These are phyloP conservation scores for Ailuropoda melanoleuca DNA, from an alignment of 2,113 vertebrate species.

Conservation along the genomic window DNA sequence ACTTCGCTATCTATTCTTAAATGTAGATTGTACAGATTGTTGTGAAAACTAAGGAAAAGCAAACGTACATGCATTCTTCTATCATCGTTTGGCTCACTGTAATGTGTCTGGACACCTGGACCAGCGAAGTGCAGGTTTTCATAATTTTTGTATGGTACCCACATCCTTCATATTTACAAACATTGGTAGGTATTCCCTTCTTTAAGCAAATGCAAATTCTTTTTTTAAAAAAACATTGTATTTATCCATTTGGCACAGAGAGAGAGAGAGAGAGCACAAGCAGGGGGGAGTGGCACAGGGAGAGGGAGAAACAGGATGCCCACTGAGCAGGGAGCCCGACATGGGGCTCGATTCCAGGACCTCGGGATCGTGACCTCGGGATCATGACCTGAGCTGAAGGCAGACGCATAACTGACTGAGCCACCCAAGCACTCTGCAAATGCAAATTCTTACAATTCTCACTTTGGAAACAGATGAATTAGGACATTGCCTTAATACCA, in stretches of 20 bases:
- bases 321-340: not conserved
- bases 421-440: not conserved
- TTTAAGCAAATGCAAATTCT: not conserved
- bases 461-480: not conserved
- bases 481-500: not conserved
- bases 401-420: not conserved
- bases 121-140: not conserved
- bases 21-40: not conserved
- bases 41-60: not conserved
- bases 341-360: not conserved
- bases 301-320: not conserved
- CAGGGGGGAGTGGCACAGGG: not conserved
- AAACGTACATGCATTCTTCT: not conserved
- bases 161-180: not conserved
- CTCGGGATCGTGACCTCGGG: not conserved
- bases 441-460: not conserved
- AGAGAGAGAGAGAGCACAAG: not conserved
- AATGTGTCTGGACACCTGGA: not conserved
- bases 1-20: not conserved
- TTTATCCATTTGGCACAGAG: not conserved
- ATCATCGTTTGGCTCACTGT: not conserved
- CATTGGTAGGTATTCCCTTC: not conserved
- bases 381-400: not conserved
- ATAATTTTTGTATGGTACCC: not conserved
- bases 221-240: not conserved